Base-by-base conservation (phyloP, 2,797 vertebrate genomes). In the Pangasius mekongensis region DNA sequence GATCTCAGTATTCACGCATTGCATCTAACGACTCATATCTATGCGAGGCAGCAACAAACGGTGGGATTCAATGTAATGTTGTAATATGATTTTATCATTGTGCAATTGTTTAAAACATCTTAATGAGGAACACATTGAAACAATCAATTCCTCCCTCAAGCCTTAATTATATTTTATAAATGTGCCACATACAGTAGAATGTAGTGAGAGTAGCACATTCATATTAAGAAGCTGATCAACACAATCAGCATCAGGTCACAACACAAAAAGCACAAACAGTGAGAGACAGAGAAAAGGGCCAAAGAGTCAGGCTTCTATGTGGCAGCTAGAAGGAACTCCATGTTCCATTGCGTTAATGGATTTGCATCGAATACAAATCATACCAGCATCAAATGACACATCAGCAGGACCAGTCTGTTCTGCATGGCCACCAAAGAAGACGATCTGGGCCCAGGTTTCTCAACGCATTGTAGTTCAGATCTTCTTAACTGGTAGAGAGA, bases 91-190 rank as follows among this genome's bases (percentile, higher is more conserved):
- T 87, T 78, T 3, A 43, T 87, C 33, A 54, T 80, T 71, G 24
- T 30, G 9, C 33, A 49, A 47, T 78, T 66, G 80, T 39, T 62
- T 33, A 73, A 73, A 30, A 36, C 60, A 13, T 67, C 69, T 89
- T 88, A 49, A 90, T 85, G 54, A 87, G 85, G 66, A 88, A 60
- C 82, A 81, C 33, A 39, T 67, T 62, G 54, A 87, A 83, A 52
- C 69, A 77, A 82, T 77, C 43, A 66, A 27, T 76, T 77, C 78
- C 24, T 81, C 49, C 52, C 47, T 69, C 43, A 5, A 69, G n/a
- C n/a, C 54, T 43, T 83, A 84, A 87, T 84, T 83, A 76, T 36
- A 8, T 49, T 49, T 83, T 5, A n/a, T 64, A 64, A 80, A 16
- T 5, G 27, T 62, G 33, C n/a, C 86, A 30, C 56, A 1, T 82